Evolutionary conservation across 2,113 vertebrate species (phyloP).

Genomic region (Bufo bufo): DNA sequence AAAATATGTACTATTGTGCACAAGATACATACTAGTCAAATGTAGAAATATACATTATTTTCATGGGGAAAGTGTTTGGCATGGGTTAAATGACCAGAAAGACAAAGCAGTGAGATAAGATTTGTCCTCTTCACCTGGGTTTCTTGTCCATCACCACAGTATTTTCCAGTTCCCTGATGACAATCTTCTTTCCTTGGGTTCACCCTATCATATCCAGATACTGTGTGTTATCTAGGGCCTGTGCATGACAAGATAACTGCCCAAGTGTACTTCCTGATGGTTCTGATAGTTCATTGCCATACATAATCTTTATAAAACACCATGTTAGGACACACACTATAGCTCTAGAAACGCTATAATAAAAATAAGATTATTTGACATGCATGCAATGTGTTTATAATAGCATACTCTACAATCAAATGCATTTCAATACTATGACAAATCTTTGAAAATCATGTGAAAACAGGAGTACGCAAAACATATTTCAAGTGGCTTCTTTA

Average conservation of each 20-base stretch:
- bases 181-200: conserved; percentile 41
- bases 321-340: not conserved
- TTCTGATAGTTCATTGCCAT: conserved; percentile 5
- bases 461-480: too few relatives aligned
- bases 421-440: too few relatives aligned
- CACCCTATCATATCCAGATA: conserved; percentile 32
- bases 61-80: not conserved
- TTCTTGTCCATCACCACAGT: not conserved
- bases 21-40: too few relatives aligned
- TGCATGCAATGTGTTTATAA: not conserved
- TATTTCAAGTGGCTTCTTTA: too few relatives aligned
- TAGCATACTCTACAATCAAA: not conserved
- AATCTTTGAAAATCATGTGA: too few relatives aligned
- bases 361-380: too few relatives aligned
- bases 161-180: conserved; percentile 40
- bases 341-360: not conserved
- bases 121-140: not conserved
- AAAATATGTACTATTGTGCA: too few relatives aligned
- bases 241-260: conserved; percentile 50
- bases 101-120: not conserved
- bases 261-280: conserved; percentile 38
- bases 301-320: not conserved
- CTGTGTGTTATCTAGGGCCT: conserved; percentile 37
- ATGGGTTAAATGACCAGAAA: not conserved
- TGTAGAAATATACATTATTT: too few relatives aligned